Base-by-base conservation (phyloP, 2,888 invertebrate species). In the Piscicola geometra region DNA sequence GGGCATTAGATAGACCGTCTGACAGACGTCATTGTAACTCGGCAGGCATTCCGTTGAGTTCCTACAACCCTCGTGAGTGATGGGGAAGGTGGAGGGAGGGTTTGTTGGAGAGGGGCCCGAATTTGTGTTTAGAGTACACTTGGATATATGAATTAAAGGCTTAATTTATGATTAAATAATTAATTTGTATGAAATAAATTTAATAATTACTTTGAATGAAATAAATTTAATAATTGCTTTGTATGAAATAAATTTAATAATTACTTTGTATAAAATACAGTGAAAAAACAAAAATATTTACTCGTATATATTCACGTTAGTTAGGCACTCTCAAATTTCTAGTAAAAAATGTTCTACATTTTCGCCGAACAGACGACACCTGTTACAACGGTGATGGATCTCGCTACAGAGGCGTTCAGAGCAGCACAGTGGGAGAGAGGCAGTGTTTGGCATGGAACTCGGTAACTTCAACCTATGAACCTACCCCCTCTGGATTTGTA, bases 371-470 rank as follows among this genome's bases (percentile, higher is more conserved):
- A 75, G 75, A 56, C 12, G 50, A 36, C 2, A 56, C 25, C 32
- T 75, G 75, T 50, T 75, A 52, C 56, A 30, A 12, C 33, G 75
- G 35, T 9, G 52, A 36, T n/a, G 75, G 75, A 12, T n/a, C 25
- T 15, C n/a, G 15, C 21, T 75, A 70, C 50, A 32, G 52, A 36
- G 75, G 75, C 21, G 35, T 25, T 15, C n/a, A 71, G 0, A 28
- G 50, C 33, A 35, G 9, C 18, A 70, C 52, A 18, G 21, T 32
- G 50, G 1, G 33, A n/a, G 52, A 56, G 1, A 70, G 28, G 15
- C 1, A 25, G 21, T 75, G 75, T n/a, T 9, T 75, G 0, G 1
- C n/a, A 15, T 75, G 75, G 75, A 25, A 30, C 30, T n/a, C n/a
- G 30, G 32, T 60, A 5, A 28, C 33, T 1, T 9, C 35, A 15